Evolutionary conservation across 2,113 vertebrate genomes (phyloP).

Genomic region (Erythrocercus mccallii): DNA sequence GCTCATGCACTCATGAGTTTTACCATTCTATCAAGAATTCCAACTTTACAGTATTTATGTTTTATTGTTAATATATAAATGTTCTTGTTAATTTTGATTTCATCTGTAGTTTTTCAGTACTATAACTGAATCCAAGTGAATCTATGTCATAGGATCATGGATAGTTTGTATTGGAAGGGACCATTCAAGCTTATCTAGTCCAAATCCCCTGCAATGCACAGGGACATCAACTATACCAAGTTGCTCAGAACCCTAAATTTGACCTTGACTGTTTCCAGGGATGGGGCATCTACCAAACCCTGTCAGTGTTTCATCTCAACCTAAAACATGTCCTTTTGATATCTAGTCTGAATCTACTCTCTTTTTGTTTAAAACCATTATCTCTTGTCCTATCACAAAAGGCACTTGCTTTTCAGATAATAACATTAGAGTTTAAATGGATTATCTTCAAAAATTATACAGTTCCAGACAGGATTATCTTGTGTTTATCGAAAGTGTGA

Average conservation of each 20-base stretch:
- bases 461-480: not conserved
- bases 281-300: not conserved
- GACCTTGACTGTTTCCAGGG: not conserved
- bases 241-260: not conserved
- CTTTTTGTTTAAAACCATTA: not conserved
- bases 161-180: not conserved
- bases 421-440: not conserved
- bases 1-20: not conserved
- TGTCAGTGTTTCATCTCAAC: not conserved
- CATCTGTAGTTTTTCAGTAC: not conserved
- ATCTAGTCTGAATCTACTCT: not conserved
- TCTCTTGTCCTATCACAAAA: not conserved
- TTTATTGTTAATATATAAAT: not conserved
- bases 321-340: not conserved
- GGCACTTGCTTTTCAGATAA: not conserved
- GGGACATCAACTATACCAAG: not conserved
- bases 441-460: not conserved
- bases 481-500: not conserved
- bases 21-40: not conserved
- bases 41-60: not conserved
- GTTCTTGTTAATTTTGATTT: not conserved
- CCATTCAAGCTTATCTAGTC: not conserved
- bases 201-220: not conserved
- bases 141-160: not conserved
- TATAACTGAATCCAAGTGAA: not conserved